Evolutionary conservation across 2,888 invertebrate genomes (phyloP).

Genomic region (Noctua janthina): DNA sequence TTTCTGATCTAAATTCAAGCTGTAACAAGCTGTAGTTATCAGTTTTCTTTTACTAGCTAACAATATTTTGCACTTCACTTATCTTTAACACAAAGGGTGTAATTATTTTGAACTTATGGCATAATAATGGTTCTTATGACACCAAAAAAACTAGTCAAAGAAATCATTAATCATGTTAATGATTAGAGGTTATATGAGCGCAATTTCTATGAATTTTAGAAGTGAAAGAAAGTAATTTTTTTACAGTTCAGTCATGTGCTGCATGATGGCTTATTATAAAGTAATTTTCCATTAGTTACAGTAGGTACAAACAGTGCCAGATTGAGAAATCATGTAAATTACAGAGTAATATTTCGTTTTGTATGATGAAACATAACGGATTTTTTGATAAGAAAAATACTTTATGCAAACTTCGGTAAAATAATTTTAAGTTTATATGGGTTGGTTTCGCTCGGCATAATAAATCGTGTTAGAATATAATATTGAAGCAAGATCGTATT

Average conservation of each 20-base stretch:
- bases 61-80: not conserved
- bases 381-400: not conserved
- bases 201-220: slow-evolving; percentile 20
- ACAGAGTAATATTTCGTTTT: not conserved
- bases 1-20: not conserved
- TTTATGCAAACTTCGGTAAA: not conserved
- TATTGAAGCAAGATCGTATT: not conserved
- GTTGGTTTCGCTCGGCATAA: not conserved
- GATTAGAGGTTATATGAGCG: slow-evolving; percentile 13
- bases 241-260: not conserved
- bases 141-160: slow-evolving; percentile 27
- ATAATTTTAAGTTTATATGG: not conserved
- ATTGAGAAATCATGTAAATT: not conserved
- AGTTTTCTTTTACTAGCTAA: not conserved
- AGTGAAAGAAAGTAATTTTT: slow-evolving; percentile 25
- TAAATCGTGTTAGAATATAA: not conserved
- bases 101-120: not conserved
- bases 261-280: not conserved
- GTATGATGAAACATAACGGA: not conserved
- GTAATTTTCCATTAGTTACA: not conserved
- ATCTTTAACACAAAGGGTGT: not conserved
- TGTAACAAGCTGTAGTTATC: not conserved
- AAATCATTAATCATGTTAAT: slow-evolving; percentile 51
- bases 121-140: slow-evolving; percentile 1
- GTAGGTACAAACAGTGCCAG: not conserved